Evolutionary conservation across 2,888 invertebrate genomes (phyloP).

Genomic region (Pardosa pseudoannulata): DNA sequence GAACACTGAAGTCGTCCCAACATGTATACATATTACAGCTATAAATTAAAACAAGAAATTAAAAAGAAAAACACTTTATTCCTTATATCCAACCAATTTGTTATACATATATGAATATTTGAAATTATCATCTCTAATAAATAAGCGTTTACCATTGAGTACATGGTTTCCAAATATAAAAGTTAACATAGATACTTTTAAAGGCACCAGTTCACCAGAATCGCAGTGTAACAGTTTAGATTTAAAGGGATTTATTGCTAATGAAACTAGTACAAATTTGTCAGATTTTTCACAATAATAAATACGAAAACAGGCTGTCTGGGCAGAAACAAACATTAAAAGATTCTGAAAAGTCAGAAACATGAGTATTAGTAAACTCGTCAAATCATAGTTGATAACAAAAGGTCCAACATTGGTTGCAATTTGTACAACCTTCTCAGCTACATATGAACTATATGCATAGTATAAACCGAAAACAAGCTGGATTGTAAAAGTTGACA

Average conservation of each 20-base stretch:
- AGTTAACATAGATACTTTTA: not conserved
- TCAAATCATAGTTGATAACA: not conserved
- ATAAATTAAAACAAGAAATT: too few relatives aligned
- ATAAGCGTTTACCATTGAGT: not conserved
- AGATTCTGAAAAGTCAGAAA: conserved; percentile 23
- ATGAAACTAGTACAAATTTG: conserved; percentile 40
- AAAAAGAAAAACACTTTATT: too few relatives aligned
- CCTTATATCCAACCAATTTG: not conserved
- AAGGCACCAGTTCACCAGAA: conserved; percentile 18
- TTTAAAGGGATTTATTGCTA: conserved; percentile 38
- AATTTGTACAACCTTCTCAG: not conserved
- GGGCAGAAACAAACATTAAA: not conserved
- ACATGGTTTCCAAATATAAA: conserved; percentile 23
- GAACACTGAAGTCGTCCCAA: too few relatives aligned
- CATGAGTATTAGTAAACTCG: not conserved
- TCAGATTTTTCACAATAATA: conserved; percentile 21
- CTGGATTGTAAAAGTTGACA: not conserved
- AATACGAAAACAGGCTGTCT: conserved; percentile 9
- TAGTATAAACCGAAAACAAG: not conserved
- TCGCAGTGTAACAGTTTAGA: conserved; percentile 9
- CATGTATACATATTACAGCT: too few relatives aligned
- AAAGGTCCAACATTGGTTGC: not conserved
- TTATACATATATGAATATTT: conserved; percentile 11
- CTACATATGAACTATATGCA: not conserved
- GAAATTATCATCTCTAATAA: conserved; percentile 13